phyloP scores from a whole-genome alignment of 2,113 vertebrate genomes.

The Limanda limanda region DNA sequence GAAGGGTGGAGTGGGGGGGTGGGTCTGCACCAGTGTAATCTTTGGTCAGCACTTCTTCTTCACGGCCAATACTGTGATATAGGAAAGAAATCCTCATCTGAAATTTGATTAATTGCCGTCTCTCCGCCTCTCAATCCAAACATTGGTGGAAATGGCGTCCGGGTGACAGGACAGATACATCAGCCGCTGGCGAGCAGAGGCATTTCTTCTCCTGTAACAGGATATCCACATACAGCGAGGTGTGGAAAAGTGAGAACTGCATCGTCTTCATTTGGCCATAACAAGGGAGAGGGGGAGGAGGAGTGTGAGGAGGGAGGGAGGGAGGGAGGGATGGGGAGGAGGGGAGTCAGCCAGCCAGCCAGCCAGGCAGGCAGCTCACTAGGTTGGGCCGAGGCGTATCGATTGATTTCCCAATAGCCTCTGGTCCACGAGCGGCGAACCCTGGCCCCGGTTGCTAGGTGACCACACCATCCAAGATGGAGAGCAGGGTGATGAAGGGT shows the following conservation, averaged over 20 bases:
- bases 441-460: conserved; percentile 88
- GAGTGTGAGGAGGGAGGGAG: conserved; percentile 17
- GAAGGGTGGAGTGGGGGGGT: conserved; percentile 28
- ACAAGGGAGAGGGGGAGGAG: conserved; percentile 66
- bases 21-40: conserved; percentile 62
- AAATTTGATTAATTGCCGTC: conserved; percentile 79
- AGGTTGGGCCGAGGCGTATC: conserved; percentile 81
- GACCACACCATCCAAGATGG: conserved; percentile 87
- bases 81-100: conserved; percentile 67
- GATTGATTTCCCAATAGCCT: conserved; percentile 86
- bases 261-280: conserved; percentile 80
- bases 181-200: conserved; percentile 73
- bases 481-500: conserved; percentile 84
- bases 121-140: conserved; percentile 78
- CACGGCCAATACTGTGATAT: conserved; percentile 58
- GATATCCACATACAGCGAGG: conserved; percentile 74
- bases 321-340: conserved; percentile 4
- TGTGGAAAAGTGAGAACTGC: conserved; percentile 79
- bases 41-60: conserved; percentile 78
- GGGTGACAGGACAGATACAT: conserved; percentile 78
- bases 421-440: conserved; percentile 85
- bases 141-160: conserved; percentile 74
- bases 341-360: conserved; percentile 29
- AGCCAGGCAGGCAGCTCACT: conserved; percentile 73
- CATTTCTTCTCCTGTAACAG: conserved; percentile 79